Base-by-base conservation (phyloP, 2,888 invertebrate species). In the Aporophyla lueneburgensis region DNA sequence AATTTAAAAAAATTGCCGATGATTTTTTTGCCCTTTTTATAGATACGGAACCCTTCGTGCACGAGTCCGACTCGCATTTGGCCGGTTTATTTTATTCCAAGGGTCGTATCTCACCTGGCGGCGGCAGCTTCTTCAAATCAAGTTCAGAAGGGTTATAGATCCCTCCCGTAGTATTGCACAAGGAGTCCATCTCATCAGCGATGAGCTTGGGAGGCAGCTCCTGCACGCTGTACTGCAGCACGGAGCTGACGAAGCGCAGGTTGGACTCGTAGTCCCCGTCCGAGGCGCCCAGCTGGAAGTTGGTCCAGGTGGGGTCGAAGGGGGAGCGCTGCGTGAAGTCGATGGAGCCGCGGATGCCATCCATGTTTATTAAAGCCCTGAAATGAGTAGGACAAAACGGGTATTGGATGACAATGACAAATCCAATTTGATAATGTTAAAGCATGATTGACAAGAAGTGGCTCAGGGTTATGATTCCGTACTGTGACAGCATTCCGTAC, bases 261-360 rank as follows among this genome's bases (percentile, higher is more conserved):
- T 97, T 97, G 1, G 97, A 97, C 93, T 98, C 97, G 74, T 98
- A 96, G 86, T 98, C 97, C 66, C 97, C 97, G 87, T 97, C 97
- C 0, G 98, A 95, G 0, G 98, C 97, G 0, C 97, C 97, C 49
- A 98, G 92, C 58, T 98, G 97, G 88, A 99, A 97, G 90, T 97
- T 98, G 0, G 98, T 95, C 96, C 98, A 98, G 0, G 99, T 99
- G 0, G 98, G 98, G 93, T 99, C 98, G 92, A 98, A 99, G 43
- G 98, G 98, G 0, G 98, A 98, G 53, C 98, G 97, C 93, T 99
- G 99, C 0, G 96, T 97, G 80, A 99, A 97, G 16, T 97, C 97
- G 4, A 99, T 97, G 71, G 98, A 97, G 0, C 99, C 99, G 89
- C 97, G 97, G 40, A 99, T 97, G 7, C 99, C 99, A 61, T 98